Percentiles rank a stretch among this genome's conserved stretches.
Evolutionary conservation across 2,113 vertebrate species (phyloP).

Genomic region (Alouatta palliata): DNA sequence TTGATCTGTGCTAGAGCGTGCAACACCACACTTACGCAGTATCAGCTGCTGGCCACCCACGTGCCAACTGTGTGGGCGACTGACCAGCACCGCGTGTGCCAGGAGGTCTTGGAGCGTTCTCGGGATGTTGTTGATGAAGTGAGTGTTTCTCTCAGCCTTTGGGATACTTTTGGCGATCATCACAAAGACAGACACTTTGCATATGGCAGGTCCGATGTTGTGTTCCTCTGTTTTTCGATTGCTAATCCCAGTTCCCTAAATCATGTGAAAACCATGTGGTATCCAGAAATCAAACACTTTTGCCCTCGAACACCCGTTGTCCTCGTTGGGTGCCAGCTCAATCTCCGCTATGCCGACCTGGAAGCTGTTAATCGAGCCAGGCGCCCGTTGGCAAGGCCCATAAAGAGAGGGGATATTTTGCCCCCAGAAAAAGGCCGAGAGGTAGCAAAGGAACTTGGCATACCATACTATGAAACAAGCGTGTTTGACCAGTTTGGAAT

Average conservation of each 20-base stretch:
- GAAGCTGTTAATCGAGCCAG: conserved; percentile 93
- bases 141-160: conserved; percentile 92
- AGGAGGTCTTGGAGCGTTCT: conserved; percentile 94
- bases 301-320: conserved; percentile 94
- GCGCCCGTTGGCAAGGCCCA: conserved; percentile 91
- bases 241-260: conserved; percentile 95
- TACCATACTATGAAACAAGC: conserved; percentile 94
- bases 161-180: conserved; percentile 94
- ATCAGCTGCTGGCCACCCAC: conserved; percentile 92
- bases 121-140: conserved; percentile 95
- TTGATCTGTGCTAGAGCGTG: conserved; percentile 93
- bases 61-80: conserved; percentile 95
- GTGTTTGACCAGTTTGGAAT: conserved; percentile 95
- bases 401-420: conserved; percentile 92
- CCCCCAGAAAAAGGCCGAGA: conserved; percentile 93
- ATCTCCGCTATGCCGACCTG: conserved; percentile 93
- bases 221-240: conserved; percentile 95
- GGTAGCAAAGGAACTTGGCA: conserved; percentile 94
- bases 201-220: conserved; percentile 94
- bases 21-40: conserved; percentile 93
- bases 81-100: conserved; percentile 94
- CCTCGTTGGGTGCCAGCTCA: conserved; percentile 93
- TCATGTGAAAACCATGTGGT: conserved; percentile 96
- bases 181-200: conserved; percentile 95
- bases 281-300: conserved; percentile 95